Percentiles rank a stretch among this genome's conserved stretches.
Evolutionary conservation across 2,888 invertebrate species (phyloP).

Genomic region (Caenorhabditis uteleia): DNA sequence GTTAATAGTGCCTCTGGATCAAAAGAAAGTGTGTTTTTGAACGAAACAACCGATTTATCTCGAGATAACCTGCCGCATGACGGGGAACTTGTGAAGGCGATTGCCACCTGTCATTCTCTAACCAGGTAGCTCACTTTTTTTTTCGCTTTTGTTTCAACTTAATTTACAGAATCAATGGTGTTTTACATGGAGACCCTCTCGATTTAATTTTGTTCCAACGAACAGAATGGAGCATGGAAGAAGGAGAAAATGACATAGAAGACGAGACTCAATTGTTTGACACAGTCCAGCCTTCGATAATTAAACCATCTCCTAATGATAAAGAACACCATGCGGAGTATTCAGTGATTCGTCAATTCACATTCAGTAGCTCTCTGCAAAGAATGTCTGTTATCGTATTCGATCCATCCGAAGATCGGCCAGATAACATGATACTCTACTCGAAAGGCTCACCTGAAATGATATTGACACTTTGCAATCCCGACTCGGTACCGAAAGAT

Average conservation of each 20-base stretch:
- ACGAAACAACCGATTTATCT: slow-evolving; percentile 55
- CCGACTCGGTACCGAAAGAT: slow-evolving; percentile 73
- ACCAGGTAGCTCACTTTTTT: too few species aligned
- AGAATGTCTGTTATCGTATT: slow-evolving; percentile 74
- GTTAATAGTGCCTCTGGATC: slow-evolving; percentile 3
- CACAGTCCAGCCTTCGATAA: slow-evolving; percentile 38
- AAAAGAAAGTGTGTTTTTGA: slow-evolving; percentile 14
- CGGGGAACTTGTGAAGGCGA: slow-evolving; percentile 58
- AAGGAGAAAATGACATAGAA: slow-evolving; percentile 28
- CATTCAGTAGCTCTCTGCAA: slow-evolving; percentile 73
- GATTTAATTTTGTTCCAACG: slow-evolving; percentile 74
- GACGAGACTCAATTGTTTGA: slow-evolving; percentile 46
- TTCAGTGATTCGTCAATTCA: slow-evolving; percentile 74
- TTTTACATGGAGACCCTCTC: slow-evolving; percentile 71
- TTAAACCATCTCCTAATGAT: slow-evolving; percentile 22
- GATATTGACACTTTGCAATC: slow-evolving; percentile 71
- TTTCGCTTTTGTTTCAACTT: slow-evolving; percentile 53
- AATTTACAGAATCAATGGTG: slow-evolving; percentile 86
- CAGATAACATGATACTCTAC: slow-evolving; percentile 71
- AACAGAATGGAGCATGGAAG: slow-evolving; percentile 70
- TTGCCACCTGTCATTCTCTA: slow-evolving; percentile 64
- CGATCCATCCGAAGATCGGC: slow-evolving; percentile 33
- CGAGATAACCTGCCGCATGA: slow-evolving; percentile 52
- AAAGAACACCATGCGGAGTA: slow-evolving; percentile 51
- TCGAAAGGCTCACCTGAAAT: slow-evolving; percentile 71